These are phyloP conservation scores for Nymphalis urticae DNA, from an alignment of 2,888 invertebrate genomes.

Conservation along the genomic window DNA sequence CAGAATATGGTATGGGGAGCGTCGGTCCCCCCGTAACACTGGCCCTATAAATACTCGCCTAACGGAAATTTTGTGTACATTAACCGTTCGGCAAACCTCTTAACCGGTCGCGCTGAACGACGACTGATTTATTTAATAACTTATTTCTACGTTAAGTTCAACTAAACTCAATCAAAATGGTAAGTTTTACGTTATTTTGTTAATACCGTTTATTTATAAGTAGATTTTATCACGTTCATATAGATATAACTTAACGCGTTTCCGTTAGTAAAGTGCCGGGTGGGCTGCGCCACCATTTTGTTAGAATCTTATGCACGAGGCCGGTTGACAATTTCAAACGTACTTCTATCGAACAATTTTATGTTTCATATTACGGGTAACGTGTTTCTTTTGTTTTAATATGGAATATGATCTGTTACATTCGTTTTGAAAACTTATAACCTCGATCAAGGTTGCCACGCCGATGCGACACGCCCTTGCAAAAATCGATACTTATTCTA, in stretches of 20 bases:
- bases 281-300: slow-evolving; percentile 72
- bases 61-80: slow-evolving; percentile 72
- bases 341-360: slow-evolving; percentile 7
- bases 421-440: not conserved
- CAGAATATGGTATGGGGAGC: slow-evolving; percentile 60
- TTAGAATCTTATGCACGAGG: slow-evolving; percentile 49
- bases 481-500: slow-evolving; percentile 10
- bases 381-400: slow-evolving; percentile 5
- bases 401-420: not conserved
- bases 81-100: slow-evolving; percentile 86
- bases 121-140: slow-evolving; percentile 73
- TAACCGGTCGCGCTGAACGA: slow-evolving; percentile 84
- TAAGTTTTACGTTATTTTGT: slow-evolving; percentile 52
- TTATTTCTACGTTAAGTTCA: slow-evolving; percentile 75
- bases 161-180: slow-evolving; percentile 78
- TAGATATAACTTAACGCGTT: slow-evolving; percentile 25
- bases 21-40: slow-evolving; percentile 75
- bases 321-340: slow-evolving; percentile 39
- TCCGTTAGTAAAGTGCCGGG: slow-evolving; percentile 42
- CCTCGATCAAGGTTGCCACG: slow-evolving; percentile 32
- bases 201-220: slow-evolving; percentile 17
- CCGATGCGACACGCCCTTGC: slow-evolving; percentile 24
- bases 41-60: slow-evolving; percentile 80
- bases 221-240: not conserved
- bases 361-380: not conserved